Evolutionary conservation across 2,113 vertebrate genomes (phyloP).

Genomic region (Rhagologus leucostigma): DNA sequence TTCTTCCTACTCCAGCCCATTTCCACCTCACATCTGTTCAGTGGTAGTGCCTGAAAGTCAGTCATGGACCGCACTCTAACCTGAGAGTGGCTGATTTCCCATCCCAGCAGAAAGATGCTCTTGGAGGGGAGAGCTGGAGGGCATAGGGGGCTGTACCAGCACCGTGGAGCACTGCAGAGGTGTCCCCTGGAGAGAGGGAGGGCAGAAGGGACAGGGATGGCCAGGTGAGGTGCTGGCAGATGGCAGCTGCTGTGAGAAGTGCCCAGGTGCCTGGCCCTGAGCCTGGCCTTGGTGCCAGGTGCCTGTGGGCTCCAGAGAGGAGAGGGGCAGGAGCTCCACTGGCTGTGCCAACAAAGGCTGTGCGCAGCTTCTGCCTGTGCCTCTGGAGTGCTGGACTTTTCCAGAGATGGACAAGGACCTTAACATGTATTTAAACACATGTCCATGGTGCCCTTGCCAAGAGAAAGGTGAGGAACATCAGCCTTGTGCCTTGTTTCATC

Average conservation of each 20-base stretch:
- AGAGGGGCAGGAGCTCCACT: not conserved
- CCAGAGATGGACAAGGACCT: not conserved
- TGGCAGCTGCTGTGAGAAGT: not conserved
- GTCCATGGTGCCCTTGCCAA: not conserved
- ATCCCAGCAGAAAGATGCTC: not conserved
- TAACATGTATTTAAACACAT: not conserved
- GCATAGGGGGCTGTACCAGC: fast-evolving
- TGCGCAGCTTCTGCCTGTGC: not conserved
- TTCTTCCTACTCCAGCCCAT: not conserved
- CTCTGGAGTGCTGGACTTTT: not conserved
- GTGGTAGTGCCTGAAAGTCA: not conserved
- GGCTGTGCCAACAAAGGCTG: not conserved
- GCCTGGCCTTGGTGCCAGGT: not conserved
- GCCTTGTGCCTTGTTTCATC: not conserved
- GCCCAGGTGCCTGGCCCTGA: not conserved
- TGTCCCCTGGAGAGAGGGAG: not conserved
- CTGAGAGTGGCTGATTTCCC: not conserved
- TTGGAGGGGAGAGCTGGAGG: not conserved
- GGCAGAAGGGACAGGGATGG: not conserved
- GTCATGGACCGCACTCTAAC: not conserved
- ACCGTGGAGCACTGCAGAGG: not conserved
- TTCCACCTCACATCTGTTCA: not conserved
- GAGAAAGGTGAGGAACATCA: not conserved
- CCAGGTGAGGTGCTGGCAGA: not conserved
- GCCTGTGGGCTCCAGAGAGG: not conserved